Conservation (phyloP, 2,888 invertebrate species). For the Cryptocheilus praepositus region DNA sequence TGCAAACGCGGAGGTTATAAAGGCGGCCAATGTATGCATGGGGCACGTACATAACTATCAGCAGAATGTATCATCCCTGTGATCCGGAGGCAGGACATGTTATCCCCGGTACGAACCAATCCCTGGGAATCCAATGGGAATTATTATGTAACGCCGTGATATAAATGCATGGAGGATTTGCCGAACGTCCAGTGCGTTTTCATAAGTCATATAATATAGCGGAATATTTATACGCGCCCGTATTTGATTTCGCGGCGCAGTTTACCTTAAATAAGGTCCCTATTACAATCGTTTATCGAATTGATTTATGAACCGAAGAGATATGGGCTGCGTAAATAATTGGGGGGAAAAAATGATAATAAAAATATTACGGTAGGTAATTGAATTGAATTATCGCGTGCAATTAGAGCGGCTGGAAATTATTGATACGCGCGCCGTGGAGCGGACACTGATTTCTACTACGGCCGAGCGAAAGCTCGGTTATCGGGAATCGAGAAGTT, state of each 20-base stretch:
- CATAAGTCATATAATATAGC: slow-evolving; percentile 17
- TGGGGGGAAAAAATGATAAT: too few relatives aligned
- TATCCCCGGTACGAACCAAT: slow-evolving; percentile 56
- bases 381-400: slow-evolving; percentile 8
- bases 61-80: slow-evolving; percentile 58
- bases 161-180: slow-evolving; percentile 56
- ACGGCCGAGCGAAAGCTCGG: slow-evolving; percentile 20
- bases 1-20: slow-evolving; percentile 50
- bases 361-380: too few relatives aligned
- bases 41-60: slow-evolving; percentile 55
- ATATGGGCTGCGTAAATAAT: too few relatives aligned
- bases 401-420: slow-evolving; percentile 15
- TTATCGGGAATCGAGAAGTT: slow-evolving; percentile 31
- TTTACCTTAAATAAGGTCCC: too few relatives aligned
- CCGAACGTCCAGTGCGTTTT: slow-evolving; percentile 14
- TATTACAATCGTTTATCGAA: too few relatives aligned
- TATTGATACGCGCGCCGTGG: slow-evolving; percentile 10
- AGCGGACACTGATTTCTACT: slow-evolving; percentile 30
- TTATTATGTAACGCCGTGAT: slow-evolving; percentile 61
- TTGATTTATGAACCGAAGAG: too few relatives aligned
- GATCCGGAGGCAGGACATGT: slow-evolving; percentile 51
- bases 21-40: slow-evolving; percentile 48
- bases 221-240: too few relatives aligned
- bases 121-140: slow-evolving; percentile 58
- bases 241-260: too few relatives aligned